phyloP scores from a whole-genome alignment of 2,113 vertebrate species.

The Promerops cafer region DNA sequence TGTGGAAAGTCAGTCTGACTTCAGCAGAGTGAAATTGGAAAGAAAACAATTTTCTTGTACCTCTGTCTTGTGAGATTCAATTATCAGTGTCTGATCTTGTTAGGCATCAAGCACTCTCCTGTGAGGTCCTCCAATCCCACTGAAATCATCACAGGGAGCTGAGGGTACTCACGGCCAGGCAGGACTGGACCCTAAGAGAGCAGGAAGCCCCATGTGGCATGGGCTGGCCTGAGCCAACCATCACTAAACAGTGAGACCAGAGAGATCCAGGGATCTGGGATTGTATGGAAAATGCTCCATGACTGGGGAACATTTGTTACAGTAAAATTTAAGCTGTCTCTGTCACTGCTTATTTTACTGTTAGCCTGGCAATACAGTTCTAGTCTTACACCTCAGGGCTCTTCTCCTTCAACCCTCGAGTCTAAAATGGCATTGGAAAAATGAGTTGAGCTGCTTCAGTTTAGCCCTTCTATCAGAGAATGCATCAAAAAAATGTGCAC shows the following conservation, averaged over 20 bases:
- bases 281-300: background rate
- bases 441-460: background rate
- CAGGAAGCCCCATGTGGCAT: background rate
- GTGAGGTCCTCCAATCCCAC: background rate
- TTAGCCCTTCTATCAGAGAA: background rate
- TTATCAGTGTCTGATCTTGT: slow-evolving; percentile 7
- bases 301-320: background rate
- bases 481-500: background rate
- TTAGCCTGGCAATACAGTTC: background rate
- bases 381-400: background rate
- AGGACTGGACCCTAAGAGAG: background rate
- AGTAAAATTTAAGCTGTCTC: background rate
- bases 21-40: slow-evolving; percentile 5
- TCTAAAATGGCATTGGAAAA: background rate
- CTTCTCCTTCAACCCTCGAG: background rate
- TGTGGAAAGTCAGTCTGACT: background rate
- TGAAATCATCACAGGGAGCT: background rate
- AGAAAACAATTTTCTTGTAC: slow-evolving; percentile 36
- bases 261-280: background rate
- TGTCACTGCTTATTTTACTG: background rate
- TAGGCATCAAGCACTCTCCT: slow-evolving; percentile 16
- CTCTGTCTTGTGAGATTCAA: background rate
- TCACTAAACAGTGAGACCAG: background rate
- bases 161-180: background rate
- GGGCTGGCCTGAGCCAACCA: background rate